Evolutionary conservation across 2,113 vertebrate species (phyloP).

Genomic region (Falco punctatus): DNA sequence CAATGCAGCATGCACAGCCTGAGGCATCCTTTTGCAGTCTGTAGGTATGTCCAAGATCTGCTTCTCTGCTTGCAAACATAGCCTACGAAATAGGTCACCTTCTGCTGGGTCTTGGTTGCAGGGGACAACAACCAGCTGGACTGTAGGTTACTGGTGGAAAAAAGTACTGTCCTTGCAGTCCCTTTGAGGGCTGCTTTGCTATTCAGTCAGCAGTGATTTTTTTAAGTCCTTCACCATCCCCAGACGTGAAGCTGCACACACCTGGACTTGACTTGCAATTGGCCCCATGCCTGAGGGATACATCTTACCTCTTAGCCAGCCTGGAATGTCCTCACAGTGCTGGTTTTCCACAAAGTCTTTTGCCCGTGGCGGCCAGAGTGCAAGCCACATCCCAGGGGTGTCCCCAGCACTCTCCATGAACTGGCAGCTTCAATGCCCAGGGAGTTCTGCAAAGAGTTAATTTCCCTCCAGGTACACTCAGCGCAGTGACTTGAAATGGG

Average conservation of each 20-base stretch:
- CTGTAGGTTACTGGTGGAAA: neutral
- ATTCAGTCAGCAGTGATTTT: neutral
- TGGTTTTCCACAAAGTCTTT: neutral
- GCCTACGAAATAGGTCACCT: neutral
- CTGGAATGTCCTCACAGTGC: neutral
- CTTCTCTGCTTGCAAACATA: neutral
- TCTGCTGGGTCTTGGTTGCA: neutral
- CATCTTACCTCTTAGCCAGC: neutral
- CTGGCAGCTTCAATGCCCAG: rapidly evolving
- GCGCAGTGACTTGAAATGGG: neutral
- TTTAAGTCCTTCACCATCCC: neutral
- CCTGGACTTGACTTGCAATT: neutral
- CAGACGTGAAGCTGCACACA: neutral
- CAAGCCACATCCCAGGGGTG: too few relatives aligned
- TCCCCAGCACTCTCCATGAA: rapidly evolving
- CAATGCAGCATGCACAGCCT: rapidly evolving
- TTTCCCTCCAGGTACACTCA: neutral
- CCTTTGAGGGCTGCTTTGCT: neutral
- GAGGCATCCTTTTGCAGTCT: neutral
- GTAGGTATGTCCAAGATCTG: neutral
- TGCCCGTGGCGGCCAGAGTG: neutral
- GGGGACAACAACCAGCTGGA: neutral
- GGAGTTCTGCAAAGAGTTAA: conserved; percentile 21
- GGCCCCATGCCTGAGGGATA: neutral
- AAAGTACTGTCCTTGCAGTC: neutral